A percentile compares a stretch with the other conserved stretches of the same genome.
These are phyloP conservation scores for Hydra vulgaris DNA, from an alignment of 30 jellyfish, hydroid and myxozoan genomes.

Conservation along the genomic window DNA sequence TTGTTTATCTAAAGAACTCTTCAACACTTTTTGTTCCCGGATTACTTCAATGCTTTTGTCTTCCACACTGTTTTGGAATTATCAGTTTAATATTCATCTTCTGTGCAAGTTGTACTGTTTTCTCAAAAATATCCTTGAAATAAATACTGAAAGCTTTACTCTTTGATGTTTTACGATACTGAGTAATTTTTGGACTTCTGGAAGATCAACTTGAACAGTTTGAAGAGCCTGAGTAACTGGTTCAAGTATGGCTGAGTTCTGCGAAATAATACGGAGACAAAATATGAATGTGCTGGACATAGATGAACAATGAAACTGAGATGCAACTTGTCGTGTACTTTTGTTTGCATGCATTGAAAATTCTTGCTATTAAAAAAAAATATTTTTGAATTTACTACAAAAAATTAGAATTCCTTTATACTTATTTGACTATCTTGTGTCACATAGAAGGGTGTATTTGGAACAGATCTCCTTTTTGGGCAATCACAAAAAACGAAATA, in stretches of 20 bases:
- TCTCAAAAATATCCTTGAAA: not conserved
- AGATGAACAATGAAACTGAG: too few relatives aligned
- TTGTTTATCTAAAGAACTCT: not conserved
- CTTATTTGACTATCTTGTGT: too few relatives aligned
- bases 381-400: too few relatives aligned
- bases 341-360: too few relatives aligned
- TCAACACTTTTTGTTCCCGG: not conserved
- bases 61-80: not conserved
- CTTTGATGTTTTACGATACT: not conserved
- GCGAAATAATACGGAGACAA: not conserved
- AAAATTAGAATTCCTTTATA: too few relatives aligned
- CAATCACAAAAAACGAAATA: too few relatives aligned
- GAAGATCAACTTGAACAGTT: not conserved
- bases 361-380: too few relatives aligned
- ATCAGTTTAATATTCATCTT: not conserved
- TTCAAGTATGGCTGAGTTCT: not conserved
- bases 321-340: too few relatives aligned
- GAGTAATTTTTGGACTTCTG: not conserved
- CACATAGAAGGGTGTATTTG: too few relatives aligned
- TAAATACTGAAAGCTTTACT: not conserved
- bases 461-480: too few relatives aligned
- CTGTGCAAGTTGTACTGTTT: not conserved
- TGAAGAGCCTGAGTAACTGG: not conserved
- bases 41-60: not conserved
- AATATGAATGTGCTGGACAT: not conserved